phyloP scores from a whole-genome alignment of 2,888 invertebrate genomes.

The Agonopterix alstromeriana region DNA sequence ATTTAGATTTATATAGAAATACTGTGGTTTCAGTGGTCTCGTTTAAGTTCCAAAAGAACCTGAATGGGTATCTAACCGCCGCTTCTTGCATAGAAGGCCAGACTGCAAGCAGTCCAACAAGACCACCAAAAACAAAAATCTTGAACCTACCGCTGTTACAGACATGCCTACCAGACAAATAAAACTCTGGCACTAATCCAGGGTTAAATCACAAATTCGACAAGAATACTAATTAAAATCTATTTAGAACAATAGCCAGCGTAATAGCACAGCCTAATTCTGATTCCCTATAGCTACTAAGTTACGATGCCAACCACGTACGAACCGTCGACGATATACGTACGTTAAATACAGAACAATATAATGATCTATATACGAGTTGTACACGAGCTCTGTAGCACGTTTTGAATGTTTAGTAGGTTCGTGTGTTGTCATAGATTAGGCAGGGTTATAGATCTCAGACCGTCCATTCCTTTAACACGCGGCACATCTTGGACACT shows the following conservation, averaged over 20 bases:
- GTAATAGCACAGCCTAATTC: slow-evolving; percentile 41
- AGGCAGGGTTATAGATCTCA: slow-evolving; percentile 3
- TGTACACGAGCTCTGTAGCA: slow-evolving; percentile 60
- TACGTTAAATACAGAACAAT: slow-evolving; percentile 65
- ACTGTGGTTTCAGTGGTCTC: too few species aligned
- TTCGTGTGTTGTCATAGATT: slow-evolving; percentile 38
- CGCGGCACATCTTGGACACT: too few species aligned
- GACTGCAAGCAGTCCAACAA: too few species aligned
- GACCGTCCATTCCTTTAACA: too few species aligned
- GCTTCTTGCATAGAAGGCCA: too few species aligned
- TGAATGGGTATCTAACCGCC: too few species aligned
- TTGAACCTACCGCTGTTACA: too few species aligned
- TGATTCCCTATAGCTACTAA: slow-evolving; percentile 30
- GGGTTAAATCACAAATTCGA: background rate
- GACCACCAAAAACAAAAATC: too few species aligned
- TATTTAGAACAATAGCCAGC: slow-evolving; percentile 11
- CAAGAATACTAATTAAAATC: slow-evolving; percentile 2
- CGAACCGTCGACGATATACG: slow-evolving; percentile 50
- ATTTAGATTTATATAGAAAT: too few species aligned
- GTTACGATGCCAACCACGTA: slow-evolving; percentile 31
- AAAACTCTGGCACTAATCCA: too few species aligned
- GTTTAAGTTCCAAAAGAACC: too few species aligned
- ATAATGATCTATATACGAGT: slow-evolving; percentile 75
- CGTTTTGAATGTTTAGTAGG: slow-evolving; percentile 48
- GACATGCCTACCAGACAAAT: too few species aligned